Base-by-base conservation (phyloP, 2,888 invertebrate species). In the Iphiclides podalirius region DNA sequence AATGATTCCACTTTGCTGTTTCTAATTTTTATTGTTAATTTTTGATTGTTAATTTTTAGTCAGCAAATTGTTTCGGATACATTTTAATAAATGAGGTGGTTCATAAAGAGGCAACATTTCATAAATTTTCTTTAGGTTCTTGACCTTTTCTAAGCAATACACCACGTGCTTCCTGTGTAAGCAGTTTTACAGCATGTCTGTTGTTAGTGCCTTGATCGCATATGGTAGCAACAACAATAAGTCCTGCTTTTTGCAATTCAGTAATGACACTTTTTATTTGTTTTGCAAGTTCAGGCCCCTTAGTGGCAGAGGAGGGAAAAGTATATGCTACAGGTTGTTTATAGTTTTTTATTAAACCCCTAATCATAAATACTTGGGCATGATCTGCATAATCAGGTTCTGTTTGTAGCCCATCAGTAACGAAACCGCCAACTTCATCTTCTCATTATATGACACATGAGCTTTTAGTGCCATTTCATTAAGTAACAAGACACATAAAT, bases 391-490 rank as follows among this genome's bases (percentile, higher is more conserved):
- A 60, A 35, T 60, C 57, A 8, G 53, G 15, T 4, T 34, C 17
- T 7, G 43, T 54, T 28, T 4, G 4, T 20, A 4, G 4, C 3
- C 20, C 20, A 20, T 20, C 20, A 3, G 20, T 20, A 4, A 6
- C 6, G 3, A 20, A 20, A 4, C 20, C 20, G 6, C 20, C 6
- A 4, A 20, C 20, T 20, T 20, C 6, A 6, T 20, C 20, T 20
- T 35, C 20, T 55, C 52, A 46, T 60, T 59, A 15, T 58, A 65
- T 2, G 53, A 28, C 1, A 66, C 26, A 49, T 60, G 54, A 1
- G 61, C 40, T 26, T 57, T 56, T 4, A 67, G 20, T 9, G 58
- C 41, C 54, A 67, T 62, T 52, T 65, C 61, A 15, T 64, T 65
- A 47, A 66, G 66, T 7, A 67, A 4, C 4, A 66, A 1, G 1